Percentiles rank a stretch among this genome's conserved stretches.
Conservation (phyloP, 2,888 invertebrate genomes). For the Alitta virens region DNA sequence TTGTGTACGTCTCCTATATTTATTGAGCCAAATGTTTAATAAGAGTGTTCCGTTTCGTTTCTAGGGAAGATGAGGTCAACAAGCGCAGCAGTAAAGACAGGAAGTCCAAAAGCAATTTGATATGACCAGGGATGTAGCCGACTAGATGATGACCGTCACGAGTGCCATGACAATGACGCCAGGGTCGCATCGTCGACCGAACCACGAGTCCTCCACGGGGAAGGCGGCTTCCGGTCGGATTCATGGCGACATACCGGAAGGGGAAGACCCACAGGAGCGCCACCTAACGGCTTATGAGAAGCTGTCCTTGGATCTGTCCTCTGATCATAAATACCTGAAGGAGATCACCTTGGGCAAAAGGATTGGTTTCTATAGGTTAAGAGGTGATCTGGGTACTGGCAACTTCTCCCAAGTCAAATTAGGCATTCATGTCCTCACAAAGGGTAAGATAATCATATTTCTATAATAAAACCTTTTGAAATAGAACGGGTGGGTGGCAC, state of each 20-base stretch:
- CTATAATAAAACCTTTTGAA: too few relatives aligned
- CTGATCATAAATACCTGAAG: conserved; percentile 57
- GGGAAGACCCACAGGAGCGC: conserved; percentile 9
- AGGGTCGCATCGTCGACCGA: too few relatives aligned
- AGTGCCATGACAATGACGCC: too few relatives aligned
- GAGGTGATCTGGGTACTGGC: conserved; percentile 73
- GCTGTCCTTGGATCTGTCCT: conserved; percentile 44
- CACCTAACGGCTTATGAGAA: conserved; percentile 45
- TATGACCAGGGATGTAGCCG: too few relatives aligned
- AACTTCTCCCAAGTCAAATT: conserved; percentile 79
- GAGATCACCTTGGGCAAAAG: conserved; percentile 71
- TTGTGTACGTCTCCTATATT: too few relatives aligned
- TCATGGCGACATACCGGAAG: neutral
- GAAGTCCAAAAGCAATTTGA: too few relatives aligned
- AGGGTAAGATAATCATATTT: conserved; percentile 64
- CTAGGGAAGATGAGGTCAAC: too few relatives aligned
- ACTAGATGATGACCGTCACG: too few relatives aligned
- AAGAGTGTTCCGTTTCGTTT: too few relatives aligned
- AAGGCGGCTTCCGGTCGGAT: neutral
- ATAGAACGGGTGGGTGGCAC: too few relatives aligned
- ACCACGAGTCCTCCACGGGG: neutral
- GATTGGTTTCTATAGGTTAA: conserved; percentile 73
- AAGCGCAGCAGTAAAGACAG: too few relatives aligned
- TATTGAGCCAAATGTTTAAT: too few relatives aligned
- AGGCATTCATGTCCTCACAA: conserved; percentile 72